Base-by-base conservation (phyloP, 2,888 invertebrate genomes). In the Trichogramma dendrolimi region DNA sequence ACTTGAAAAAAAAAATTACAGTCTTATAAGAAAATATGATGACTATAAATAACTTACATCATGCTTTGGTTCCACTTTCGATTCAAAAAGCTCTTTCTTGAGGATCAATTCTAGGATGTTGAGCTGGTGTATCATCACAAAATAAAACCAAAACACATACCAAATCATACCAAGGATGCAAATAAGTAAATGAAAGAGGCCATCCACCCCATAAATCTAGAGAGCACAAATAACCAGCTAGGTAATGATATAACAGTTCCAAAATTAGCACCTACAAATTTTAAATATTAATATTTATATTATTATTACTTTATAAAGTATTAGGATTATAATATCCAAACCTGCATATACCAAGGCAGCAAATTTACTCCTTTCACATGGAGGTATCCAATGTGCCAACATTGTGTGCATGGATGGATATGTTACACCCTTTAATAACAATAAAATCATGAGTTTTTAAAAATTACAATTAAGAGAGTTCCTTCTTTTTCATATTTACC, bases 351-450 rank as follows among this genome's bases (percentile, higher is more conserved):
- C 91, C 75, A 89, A 85, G 42, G 94, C 93, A 8, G 92, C 94
- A 79, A 96, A 90, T 78, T 91, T 91, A 57, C 91, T 92, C 70
- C 95, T 85, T 77, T 96, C 96, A 71, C 92, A 78, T 2, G 94
- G 95, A 5, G 96, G 96, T 57, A 95, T 91, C 96, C 96, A 96
- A 67, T 88, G 84, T 0, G 95, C 92, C 72, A 96, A 82, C 88
- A 96, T 90, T 14, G 90, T 89, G 78, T 96, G 94, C 93, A 96
- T 94, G 0, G 94, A 90, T 11, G 96, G 96, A 79, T 93, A 95
- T 6, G 93, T 93, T 5, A 94, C 93, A 43, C 92, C 93, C 85
- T 85, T 67, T 62, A 74, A 73, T 62, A n/a, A 46, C 1, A 41
- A 27, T 56, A 49, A 14, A 42, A 42, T 50, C 4, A 47, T 42